Evolutionary conservation across 2,797 vertebrate genomes (phyloP).

Genomic region (Pseudomugil tenellus): DNA sequence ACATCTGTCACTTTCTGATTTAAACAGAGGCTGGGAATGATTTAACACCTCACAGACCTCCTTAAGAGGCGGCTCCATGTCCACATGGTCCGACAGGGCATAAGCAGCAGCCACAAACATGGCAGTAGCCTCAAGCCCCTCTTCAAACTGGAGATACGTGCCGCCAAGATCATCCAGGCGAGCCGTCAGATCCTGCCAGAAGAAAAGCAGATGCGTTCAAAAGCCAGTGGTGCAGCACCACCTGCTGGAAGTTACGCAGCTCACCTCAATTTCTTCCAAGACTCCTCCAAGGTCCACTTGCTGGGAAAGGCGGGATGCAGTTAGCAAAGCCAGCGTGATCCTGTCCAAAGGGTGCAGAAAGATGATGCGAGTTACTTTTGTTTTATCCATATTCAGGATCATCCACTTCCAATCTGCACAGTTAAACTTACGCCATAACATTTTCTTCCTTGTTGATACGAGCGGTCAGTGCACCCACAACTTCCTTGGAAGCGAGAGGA

Average conservation of each 20-base stretch:
- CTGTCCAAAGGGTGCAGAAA: constrained; percentile 73
- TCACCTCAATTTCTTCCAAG: constrained; percentile 97
- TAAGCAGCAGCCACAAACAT: constrained; percentile 95
- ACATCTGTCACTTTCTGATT: background rate
- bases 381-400: too few species aligned
- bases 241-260: constrained; percentile 56
- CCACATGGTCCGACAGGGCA: constrained; percentile 92
- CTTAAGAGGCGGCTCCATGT: constrained; percentile 93
- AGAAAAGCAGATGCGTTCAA: background rate
- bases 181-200: constrained; percentile 91
- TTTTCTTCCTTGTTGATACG: constrained; percentile 96
- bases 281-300: constrained; percentile 93
- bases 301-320: constrained; percentile 92
- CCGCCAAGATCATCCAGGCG: constrained; percentile 96
- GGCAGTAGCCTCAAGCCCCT: constrained; percentile 95
- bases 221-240: constrained; percentile 43
- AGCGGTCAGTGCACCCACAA: constrained; percentile 87
- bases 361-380: too few species aligned
- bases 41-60: constrained; percentile 80
- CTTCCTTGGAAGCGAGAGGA: constrained; percentile 93
- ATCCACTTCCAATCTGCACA: background rate
- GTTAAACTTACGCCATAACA: constrained; percentile 89
- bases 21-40: background rate
- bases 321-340: constrained; percentile 91
- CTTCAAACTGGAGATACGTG: constrained; percentile 97